Evolutionary conservation across 1,140 invertebrate genomes (phyloP).

Genomic region (Neomicropteryx cornuta): DNA sequence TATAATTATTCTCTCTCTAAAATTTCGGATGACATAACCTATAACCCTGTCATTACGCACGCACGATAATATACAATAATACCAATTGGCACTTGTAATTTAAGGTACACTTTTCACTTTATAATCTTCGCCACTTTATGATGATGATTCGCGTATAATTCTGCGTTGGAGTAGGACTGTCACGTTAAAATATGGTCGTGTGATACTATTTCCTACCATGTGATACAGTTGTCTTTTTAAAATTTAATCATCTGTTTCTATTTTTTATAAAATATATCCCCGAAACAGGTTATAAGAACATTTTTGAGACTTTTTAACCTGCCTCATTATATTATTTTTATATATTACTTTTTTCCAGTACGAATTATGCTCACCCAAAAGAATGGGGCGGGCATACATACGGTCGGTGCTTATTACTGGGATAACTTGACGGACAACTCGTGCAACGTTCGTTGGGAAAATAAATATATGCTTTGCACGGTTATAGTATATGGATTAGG

Average conservation of each 20-base stretch:
- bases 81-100: no score
- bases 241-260: neutral
- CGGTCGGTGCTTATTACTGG: constrained; percentile 95
- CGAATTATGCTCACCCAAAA: constrained; percentile 98
- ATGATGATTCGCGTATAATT: no score
- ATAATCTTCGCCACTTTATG: no score
- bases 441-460: constrained; percentile 97
- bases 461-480: constrained; percentile 98
- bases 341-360: constrained; percentile 45
- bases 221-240: neutral
- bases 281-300: no score
- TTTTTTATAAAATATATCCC: no score
- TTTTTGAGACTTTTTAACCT: no score
- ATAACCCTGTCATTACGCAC: no score
- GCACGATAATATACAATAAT: no score
- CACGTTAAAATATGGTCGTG: neutral
- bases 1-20: no score
- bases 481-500: constrained; percentile 83
- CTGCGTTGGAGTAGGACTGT: no score
- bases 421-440: constrained; percentile 93
- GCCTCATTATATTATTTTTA: neutral
- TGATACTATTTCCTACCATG: neutral
- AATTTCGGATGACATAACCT: no score
- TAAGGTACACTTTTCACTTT: no score
- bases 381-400: constrained; percentile 92